phyloP scores from a whole-genome alignment of 2,113 vertebrate genomes.

The Aramus guarauna region DNA sequence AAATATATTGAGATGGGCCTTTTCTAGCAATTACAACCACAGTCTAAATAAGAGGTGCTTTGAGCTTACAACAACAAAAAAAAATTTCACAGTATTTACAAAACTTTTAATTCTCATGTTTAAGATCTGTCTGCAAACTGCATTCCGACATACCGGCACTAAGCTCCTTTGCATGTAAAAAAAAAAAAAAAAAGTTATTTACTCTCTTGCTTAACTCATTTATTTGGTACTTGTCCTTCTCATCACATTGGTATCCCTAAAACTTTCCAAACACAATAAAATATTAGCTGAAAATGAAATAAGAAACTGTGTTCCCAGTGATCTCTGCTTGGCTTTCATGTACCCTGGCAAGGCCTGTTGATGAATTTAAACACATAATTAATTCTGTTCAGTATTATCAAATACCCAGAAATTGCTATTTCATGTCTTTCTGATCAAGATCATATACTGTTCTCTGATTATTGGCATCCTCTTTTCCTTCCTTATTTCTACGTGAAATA shows the following conservation, averaged over 20 bases:
- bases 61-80: neutral
- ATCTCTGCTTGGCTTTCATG: conserved; percentile 76
- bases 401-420: neutral
- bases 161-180: neutral
- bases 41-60: neutral
- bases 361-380: neutral
- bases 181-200: neutral
- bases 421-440: neutral
- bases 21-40: neutral
- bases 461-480: neutral
- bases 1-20: neutral
- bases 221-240: neutral
- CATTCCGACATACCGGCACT: neutral
- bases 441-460: neutral
- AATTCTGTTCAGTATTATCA: neutral
- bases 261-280: conserved; percentile 73
- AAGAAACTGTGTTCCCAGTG: conserved; percentile 75
- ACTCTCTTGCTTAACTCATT: neutral
- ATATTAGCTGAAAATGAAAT: conserved; percentile 79
- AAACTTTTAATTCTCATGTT: neutral
- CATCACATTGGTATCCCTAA: neutral
- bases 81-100: neutral
- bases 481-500: neutral
- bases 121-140: neutral
- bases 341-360: conserved; percentile 71